Conservation (phyloP, 1,140 invertebrate genomes). For the Pissodes strobi region DNA sequence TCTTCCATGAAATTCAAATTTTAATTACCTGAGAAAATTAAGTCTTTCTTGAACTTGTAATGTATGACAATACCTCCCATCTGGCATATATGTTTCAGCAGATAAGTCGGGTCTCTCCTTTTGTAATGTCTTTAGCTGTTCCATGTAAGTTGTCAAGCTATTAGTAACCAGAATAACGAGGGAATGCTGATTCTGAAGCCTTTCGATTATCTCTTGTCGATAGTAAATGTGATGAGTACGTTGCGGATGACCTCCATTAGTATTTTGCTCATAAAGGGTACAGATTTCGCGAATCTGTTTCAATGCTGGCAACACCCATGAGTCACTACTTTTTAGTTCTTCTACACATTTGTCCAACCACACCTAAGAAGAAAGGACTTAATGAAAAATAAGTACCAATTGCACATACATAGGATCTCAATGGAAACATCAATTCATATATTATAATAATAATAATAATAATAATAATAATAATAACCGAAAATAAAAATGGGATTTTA, state of each 20-base stretch:
- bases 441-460: no score
- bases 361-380: no score
- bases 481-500: no score
- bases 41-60: constrained; percentile 92
- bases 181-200: constrained; percentile 88
- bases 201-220: constrained; percentile 83
- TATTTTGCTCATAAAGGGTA: constrained; percentile 81
- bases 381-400: no score
- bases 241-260: constrained; percentile 60
- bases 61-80: constrained; percentile 89
- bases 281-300: constrained; percentile 97
- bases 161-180: constrained; percentile 93
- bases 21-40: constrained; percentile 80
- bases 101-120: constrained; percentile 79
- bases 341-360: constrained; percentile 96
- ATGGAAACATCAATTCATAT: no score
- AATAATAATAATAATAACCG: no score
- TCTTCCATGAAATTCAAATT: no score
- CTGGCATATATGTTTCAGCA: constrained; percentile 80
- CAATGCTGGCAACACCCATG: constrained; percentile 91
- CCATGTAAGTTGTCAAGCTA: constrained; percentile 92
- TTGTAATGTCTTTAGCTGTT: constrained; percentile 73
- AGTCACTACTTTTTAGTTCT: constrained; percentile 85
- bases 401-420: no score
- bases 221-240: constrained; percentile 68